Base-by-base conservation (phyloP, 2,113 vertebrate species). In the Epinephelus lanceolatus region DNA sequence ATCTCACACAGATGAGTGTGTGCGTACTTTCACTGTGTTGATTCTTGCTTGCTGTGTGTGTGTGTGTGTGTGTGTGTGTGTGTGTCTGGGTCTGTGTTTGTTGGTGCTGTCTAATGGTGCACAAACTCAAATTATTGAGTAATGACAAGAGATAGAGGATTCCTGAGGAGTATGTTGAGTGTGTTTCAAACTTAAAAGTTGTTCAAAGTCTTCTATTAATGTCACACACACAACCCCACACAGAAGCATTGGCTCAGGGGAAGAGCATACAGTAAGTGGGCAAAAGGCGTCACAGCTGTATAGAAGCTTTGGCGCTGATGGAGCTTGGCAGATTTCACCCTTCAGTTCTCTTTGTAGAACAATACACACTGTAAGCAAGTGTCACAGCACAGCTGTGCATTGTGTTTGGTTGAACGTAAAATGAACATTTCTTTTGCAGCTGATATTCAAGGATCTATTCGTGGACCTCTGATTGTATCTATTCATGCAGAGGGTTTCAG, bases 261-360 rank as follows among this genome's bases (percentile, higher is more conserved):
- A 62, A 73, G 47, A 82, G 61, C 65, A 59, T 74, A 85, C 17
- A 86, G 61, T 80, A 80, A n/a, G 37, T 79, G 83, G 79, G 37
- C 55, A 67, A 60, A 81, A 69, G 71, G 47, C 51, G 13, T 86
- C 59, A 78, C 30, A 56, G 69, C 45, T 78, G 70, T 77, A 52
- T 30, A 45, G 55, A 80, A 57, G 25, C 25, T 27, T 25, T 45
- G 52, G 51, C 25, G 13, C 18, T 87, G 76, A 83, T 88, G 69
- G 52, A 70, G 33, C 40, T 6, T 76, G 76, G 67, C 89, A 84
- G 19, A 66, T 79, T 85, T 71, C 60, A 73, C 68, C 89, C 86
- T 85, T 56, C 40, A 68, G 81, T 71, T 79, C 33, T 66, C 60
- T 70, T 68, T 62, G 65, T 51, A 40, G 9, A 81, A 67, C 56